These are phyloP conservation scores for Cephus cinctus DNA, from an alignment of 1,140 invertebrate species.

Conservation along the genomic window DNA sequence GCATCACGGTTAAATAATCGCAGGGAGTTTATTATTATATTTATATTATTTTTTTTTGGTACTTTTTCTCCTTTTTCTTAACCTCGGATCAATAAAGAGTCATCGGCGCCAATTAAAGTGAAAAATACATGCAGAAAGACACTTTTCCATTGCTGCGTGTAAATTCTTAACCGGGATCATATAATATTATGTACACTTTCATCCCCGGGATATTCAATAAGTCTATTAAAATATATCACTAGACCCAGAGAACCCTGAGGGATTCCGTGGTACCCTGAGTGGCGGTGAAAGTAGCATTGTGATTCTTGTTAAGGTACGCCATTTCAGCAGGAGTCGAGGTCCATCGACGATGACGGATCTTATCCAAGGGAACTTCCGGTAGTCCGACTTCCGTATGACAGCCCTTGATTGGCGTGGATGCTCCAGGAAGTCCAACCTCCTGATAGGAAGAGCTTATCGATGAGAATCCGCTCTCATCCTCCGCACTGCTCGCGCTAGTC, in stretches of 20 bases:
- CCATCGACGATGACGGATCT: slow-evolving; percentile 47
- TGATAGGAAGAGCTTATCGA: slow-evolving; percentile 81
- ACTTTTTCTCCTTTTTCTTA: no score
- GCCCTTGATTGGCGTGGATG: slow-evolving; percentile 34
- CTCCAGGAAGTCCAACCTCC: slow-evolving; percentile 67
- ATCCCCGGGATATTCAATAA: no score
- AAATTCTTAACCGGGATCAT: no score
- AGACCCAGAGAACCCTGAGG: slow-evolving; percentile 51
- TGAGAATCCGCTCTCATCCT: slow-evolving; percentile 80
- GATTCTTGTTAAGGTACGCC: slow-evolving; percentile 40
- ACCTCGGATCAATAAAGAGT: no score
- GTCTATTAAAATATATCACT: slow-evolving; percentile 12
- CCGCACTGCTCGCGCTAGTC: slow-evolving; percentile 60
- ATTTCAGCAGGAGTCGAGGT: slow-evolving; percentile 50
- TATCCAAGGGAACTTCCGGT: slow-evolving; percentile 43
- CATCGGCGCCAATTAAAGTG: no score
- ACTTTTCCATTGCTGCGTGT: no score
- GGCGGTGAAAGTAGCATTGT: slow-evolving; percentile 38
- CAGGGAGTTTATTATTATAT: no score
- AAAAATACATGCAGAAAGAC: no score
- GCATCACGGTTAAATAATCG: no score
- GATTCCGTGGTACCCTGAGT: slow-evolving; percentile 38
- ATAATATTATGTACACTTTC: no score
- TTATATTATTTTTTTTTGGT: no score
- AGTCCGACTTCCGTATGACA: slow-evolving; percentile 50